phyloP scores from a whole-genome alignment of 2,797 vertebrate species.

The Phrynocephalus guinanensis region DNA sequence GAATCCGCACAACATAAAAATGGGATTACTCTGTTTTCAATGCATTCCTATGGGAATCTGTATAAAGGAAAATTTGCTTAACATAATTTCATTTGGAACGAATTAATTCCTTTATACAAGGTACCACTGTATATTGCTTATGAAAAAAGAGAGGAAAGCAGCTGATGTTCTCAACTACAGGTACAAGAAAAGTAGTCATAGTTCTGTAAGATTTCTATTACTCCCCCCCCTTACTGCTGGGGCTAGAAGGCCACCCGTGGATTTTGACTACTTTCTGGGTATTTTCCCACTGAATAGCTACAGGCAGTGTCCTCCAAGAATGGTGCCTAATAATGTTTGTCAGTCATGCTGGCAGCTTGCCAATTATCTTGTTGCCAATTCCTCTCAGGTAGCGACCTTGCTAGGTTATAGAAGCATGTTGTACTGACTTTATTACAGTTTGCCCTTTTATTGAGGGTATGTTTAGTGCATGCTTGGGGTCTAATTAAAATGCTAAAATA shows the following conservation, averaged over 20 bases:
- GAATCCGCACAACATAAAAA: too few relatives aligned
- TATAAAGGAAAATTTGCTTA: too few relatives aligned
- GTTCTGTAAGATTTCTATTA: too few relatives aligned
- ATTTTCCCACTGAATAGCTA: neutral
- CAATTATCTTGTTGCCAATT: slow-evolving; percentile 62
- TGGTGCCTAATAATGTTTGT: slow-evolving; percentile 9
- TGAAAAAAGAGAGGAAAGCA: too few relatives aligned
- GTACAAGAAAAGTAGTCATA: too few relatives aligned
- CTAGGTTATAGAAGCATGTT: slow-evolving; percentile 60
- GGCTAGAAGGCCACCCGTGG: slow-evolving; percentile 18
- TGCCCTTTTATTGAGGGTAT: slow-evolving; percentile 61
- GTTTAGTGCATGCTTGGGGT: slow-evolving; percentile 63
- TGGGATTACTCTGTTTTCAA: too few relatives aligned
- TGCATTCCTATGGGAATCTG: too few relatives aligned
- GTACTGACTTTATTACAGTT: slow-evolving; percentile 61
- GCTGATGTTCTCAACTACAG: too few relatives aligned
- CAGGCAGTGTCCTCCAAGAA: slow-evolving; percentile 43
- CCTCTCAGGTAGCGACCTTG: slow-evolving; percentile 66
- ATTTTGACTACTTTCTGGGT: neutral
- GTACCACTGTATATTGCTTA: too few relatives aligned
- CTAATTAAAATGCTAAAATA: slow-evolving; percentile 77
- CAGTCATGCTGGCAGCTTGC: slow-evolving; percentile 53
- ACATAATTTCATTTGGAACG: too few relatives aligned
- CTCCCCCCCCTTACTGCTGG: neutral
- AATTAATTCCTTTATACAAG: too few relatives aligned